Evolutionary conservation across 2,888 invertebrate species (phyloP).

Genomic region (Coleophora deauratella): DNA sequence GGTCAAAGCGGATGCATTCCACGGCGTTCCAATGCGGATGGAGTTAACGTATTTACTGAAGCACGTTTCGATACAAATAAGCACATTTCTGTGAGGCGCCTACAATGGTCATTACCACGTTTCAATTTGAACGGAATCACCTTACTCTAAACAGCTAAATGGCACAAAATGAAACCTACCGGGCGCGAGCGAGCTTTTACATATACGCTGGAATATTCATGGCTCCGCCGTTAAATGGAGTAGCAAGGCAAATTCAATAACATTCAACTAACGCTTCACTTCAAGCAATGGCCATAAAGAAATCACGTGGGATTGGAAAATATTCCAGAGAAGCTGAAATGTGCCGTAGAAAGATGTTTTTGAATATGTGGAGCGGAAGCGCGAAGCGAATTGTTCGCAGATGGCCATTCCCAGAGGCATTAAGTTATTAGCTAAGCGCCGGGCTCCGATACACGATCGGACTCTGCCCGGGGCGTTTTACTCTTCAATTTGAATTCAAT

Average conservation of each 20-base stretch:
- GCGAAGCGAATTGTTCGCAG: slow-evolving; percentile 26
- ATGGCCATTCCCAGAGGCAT: slow-evolving; percentile 63
- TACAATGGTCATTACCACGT: slow-evolving; percentile 62
- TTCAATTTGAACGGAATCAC: slow-evolving; percentile 51
- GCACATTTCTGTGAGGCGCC: slow-evolving; percentile 52
- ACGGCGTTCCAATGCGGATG: slow-evolving; percentile 28
- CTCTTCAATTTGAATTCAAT: slow-evolving; percentile 70
- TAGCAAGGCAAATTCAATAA: slow-evolving; percentile 33
- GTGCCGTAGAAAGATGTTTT: slow-evolving; percentile 24
- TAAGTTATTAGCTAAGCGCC: slow-evolving; percentile 67
- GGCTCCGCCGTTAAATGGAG: slow-evolving; percentile 38
- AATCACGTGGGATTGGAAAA: slow-evolving; percentile 25
- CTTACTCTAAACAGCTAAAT: slow-evolving; percentile 53
- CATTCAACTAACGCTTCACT: slow-evolving; percentile 18
- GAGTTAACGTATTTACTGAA: slow-evolving; percentile 39
- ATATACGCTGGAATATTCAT: slow-evolving; percentile 54
- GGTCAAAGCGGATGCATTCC: slow-evolving; percentile 34
- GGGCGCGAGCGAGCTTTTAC: slow-evolving; percentile 26
- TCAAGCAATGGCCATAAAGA: slow-evolving; percentile 23
- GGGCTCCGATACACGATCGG: slow-evolving; percentile 47
- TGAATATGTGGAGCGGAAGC: slow-evolving; percentile 26
- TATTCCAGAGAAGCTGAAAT: slow-evolving; percentile 21
- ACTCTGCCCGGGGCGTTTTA: slow-evolving; percentile 48
- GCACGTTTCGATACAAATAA: slow-evolving; percentile 62
- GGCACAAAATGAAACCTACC: slow-evolving; percentile 48